phyloP scores from a whole-genome alignment of 2,888 invertebrate species.

The Drosophila quinaria region DNA sequence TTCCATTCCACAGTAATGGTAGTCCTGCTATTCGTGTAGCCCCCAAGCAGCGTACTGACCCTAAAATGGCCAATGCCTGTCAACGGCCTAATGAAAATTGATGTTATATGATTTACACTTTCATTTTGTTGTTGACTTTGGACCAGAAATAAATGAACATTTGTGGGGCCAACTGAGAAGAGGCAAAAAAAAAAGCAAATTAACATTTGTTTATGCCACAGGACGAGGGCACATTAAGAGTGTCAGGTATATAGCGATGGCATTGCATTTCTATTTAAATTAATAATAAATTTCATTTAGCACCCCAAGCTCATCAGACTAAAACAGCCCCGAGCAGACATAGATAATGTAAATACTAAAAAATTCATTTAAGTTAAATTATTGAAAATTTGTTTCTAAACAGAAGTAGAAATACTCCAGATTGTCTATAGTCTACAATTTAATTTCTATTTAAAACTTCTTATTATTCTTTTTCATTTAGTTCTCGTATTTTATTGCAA shows the following conservation, averaged over 20 bases:
- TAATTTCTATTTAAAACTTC: too few species aligned
- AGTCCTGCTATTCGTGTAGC: background rate
- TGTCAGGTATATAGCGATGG: slow-evolving; percentile 4
- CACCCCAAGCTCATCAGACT: slow-evolving; percentile 1
- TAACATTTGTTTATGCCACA: slow-evolving; percentile 39
- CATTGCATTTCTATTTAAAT: slow-evolving; percentile 39
- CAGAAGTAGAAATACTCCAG: too few species aligned
- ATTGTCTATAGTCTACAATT: too few species aligned
- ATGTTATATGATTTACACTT: slow-evolving; percentile 78
- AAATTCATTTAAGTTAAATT: too few species aligned
- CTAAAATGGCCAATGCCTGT: slow-evolving; percentile 59
- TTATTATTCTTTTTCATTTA: too few species aligned
- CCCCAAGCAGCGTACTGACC: slow-evolving; percentile 23
- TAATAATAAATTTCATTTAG: slow-evolving; percentile 37
- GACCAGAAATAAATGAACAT: slow-evolving; percentile 56
- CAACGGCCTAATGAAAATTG: slow-evolving; percentile 73
- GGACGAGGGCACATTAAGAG: slow-evolving; percentile 32
- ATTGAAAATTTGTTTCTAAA: too few species aligned
- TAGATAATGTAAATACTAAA: background rate
- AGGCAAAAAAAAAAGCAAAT: slow-evolving; percentile 30
- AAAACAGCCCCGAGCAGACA: background rate
- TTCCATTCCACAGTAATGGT: background rate
- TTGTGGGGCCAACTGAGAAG: slow-evolving; percentile 21
- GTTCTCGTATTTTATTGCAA: too few species aligned
- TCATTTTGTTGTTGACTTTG: slow-evolving; percentile 55